Percentiles rank a stretch among this genome's conserved stretches.
Evolutionary conservation across 2,888 invertebrate species (phyloP).

Genomic region (Metopia argyrocephala): DNA sequence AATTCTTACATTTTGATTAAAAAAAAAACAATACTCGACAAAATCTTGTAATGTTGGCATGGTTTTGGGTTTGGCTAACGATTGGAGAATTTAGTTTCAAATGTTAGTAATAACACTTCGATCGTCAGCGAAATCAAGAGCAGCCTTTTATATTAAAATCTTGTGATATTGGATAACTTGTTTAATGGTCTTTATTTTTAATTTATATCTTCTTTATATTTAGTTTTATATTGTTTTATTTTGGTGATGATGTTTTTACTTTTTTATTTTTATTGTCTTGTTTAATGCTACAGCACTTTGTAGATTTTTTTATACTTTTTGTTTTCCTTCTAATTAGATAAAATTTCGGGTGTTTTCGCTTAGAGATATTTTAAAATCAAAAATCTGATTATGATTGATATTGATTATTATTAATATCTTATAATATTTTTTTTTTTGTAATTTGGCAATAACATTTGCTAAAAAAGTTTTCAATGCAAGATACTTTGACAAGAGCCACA

Average conservation of each 20-base stretch:
- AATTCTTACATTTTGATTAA: constrained; percentile 47
- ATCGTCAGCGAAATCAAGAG: constrained; percentile 9
- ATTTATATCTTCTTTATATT: not conserved
- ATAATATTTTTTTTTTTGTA: too few relatives aligned
- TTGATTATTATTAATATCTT: too few relatives aligned
- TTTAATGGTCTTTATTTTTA: not conserved
- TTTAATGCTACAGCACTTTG: constrained; percentile 54
- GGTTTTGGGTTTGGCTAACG: constrained; percentile 15
- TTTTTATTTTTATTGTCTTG: constrained; percentile 17
- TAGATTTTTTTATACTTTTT: constrained; percentile 23
- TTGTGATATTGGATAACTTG: not conserved
- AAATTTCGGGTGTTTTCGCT: constrained; percentile 28
- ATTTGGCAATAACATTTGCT: too few relatives aligned
- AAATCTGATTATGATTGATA: too few relatives aligned
- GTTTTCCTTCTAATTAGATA: not conserved
- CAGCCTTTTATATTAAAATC: not conserved
- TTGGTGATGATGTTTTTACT: constrained; percentile 56
- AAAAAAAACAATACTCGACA: not conserved
- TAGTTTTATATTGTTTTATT: constrained; percentile 9
- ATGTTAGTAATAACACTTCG: not conserved
- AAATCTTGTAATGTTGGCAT: not conserved
- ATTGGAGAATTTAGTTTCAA: constrained; percentile 1
- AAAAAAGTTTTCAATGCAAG: too few relatives aligned
- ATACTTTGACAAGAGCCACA: too few relatives aligned
- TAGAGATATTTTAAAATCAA: too few relatives aligned